Evolutionary conservation across 2,888 invertebrate species (phyloP).

Genomic region (Erpobdella octoculata): DNA sequence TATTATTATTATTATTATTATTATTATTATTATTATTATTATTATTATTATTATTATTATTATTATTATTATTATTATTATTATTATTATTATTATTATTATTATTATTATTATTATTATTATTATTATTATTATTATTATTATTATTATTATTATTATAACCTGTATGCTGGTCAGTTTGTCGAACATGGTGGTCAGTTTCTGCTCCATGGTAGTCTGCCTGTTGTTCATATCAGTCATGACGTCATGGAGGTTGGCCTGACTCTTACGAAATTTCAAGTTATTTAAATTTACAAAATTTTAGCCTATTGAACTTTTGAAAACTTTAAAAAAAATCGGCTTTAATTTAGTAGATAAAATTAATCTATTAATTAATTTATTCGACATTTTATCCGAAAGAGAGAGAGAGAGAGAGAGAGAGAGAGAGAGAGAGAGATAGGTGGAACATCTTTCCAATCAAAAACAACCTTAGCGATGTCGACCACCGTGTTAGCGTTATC

Average conservation of each 20-base stretch:
- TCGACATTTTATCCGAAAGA: background rate
- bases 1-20: background rate
- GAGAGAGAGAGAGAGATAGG: too few species aligned
- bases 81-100: too few species aligned
- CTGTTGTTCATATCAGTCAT: slow-evolving; percentile 27
- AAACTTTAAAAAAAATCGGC: too few species aligned
- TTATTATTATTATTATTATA: background rate
- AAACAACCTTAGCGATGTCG: slow-evolving; percentile 36
- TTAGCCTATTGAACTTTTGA: too few species aligned
- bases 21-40: background rate
- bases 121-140: background rate
- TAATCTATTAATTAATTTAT: background rate
- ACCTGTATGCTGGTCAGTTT: slow-evolving; percentile 22
- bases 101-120: background rate
- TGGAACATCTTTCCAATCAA: slow-evolving; percentile 1
- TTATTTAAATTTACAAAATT: too few species aligned
- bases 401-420: too few species aligned
- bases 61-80: background rate
- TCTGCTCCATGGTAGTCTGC: slow-evolving; percentile 22
- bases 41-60: background rate
- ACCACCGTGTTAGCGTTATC: slow-evolving; percentile 38
- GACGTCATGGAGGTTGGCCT: slow-evolving; percentile 28
- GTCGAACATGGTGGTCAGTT: slow-evolving; percentile 5
- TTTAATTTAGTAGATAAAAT: background rate
- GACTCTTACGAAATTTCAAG: too few species aligned